These are phyloP conservation scores for Calidris pugnax DNA, from an alignment of 2,113 vertebrate genomes.

Conservation along the genomic window DNA sequence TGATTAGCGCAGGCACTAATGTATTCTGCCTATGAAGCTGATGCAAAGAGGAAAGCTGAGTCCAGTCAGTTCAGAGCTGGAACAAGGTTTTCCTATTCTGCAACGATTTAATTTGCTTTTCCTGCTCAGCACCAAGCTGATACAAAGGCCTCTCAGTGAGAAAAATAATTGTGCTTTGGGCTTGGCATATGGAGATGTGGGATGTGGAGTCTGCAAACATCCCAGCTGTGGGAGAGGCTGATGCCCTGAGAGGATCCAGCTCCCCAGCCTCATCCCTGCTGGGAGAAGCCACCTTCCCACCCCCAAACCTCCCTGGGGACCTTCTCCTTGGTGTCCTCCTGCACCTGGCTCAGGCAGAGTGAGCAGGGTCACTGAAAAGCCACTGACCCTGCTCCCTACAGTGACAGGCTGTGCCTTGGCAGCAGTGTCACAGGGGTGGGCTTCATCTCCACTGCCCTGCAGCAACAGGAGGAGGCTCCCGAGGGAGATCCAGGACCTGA, in stretches of 20 bases:
- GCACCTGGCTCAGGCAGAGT: rapidly evolving
- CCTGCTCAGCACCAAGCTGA: conserved; percentile 4
- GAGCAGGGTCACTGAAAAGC: background rate
- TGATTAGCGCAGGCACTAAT: background rate
- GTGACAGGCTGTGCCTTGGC: background rate
- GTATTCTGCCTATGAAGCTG: background rate
- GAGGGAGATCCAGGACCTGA: rapidly evolving
- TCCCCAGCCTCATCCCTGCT: background rate
- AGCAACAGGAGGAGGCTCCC: background rate
- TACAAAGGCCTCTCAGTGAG: background rate
- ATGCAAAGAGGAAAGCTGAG: background rate
- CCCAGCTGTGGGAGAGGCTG: background rate
- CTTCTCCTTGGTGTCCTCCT: background rate
- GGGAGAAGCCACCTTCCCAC: background rate
- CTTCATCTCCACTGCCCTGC: background rate
- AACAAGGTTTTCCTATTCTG: background rate
- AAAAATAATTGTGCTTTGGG: background rate
- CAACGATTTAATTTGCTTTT: background rate
- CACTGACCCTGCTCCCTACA: rapidly evolving
- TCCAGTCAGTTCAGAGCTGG: background rate
- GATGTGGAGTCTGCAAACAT: background rate
- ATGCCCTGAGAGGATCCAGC: background rate
- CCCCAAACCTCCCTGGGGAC: background rate
- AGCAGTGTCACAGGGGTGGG: background rate
- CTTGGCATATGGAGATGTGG: background rate